Evolutionary conservation across 2,888 invertebrate species (phyloP).

Genomic region (Apodemia mormo): DNA sequence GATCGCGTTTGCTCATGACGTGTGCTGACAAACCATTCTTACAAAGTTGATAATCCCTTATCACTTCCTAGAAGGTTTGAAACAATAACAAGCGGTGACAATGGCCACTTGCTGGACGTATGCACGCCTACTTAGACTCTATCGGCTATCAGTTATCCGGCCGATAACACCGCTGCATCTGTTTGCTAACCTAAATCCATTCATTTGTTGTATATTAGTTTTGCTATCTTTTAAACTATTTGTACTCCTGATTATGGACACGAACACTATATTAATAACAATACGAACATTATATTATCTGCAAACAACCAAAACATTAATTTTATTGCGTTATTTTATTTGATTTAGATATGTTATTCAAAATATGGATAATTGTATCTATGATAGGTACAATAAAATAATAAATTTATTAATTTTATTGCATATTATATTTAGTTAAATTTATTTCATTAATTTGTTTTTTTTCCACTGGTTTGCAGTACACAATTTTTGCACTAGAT

Average conservation of each 20-base stretch:
- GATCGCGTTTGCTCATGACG: not conserved
- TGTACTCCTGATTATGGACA: not conserved
- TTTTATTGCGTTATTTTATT: too few relatives aligned
- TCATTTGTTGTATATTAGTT: conserved; percentile 33
- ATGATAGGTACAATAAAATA: too few relatives aligned
- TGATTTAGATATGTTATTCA: too few relatives aligned
- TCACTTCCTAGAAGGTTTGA: conserved; percentile 41
- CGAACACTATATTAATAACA: not conserved
- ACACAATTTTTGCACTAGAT: too few relatives aligned
- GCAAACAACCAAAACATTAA: too few relatives aligned
- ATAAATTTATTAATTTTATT: too few relatives aligned
- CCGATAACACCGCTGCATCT: conserved; percentile 25
- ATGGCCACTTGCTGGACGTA: conserved; percentile 20
- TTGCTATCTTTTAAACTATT: conserved; percentile 3
- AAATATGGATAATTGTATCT: too few relatives aligned
- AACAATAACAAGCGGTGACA: conserved; percentile 36
- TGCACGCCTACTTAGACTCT: conserved; percentile 17
- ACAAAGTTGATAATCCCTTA: conserved; percentile 35
- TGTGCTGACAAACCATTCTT: conserved; percentile 16
- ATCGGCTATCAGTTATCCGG: conserved; percentile 42
- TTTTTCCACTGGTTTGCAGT: too few relatives aligned
- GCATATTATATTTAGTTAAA: too few relatives aligned
- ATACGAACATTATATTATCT: too few relatives aligned
- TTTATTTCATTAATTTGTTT: too few relatives aligned
- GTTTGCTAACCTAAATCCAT: conserved; percentile 45